These are phyloP conservation scores for Drosophila prostipennis DNA, from an alignment of 2,888 invertebrate genomes.

Conservation along the genomic window DNA sequence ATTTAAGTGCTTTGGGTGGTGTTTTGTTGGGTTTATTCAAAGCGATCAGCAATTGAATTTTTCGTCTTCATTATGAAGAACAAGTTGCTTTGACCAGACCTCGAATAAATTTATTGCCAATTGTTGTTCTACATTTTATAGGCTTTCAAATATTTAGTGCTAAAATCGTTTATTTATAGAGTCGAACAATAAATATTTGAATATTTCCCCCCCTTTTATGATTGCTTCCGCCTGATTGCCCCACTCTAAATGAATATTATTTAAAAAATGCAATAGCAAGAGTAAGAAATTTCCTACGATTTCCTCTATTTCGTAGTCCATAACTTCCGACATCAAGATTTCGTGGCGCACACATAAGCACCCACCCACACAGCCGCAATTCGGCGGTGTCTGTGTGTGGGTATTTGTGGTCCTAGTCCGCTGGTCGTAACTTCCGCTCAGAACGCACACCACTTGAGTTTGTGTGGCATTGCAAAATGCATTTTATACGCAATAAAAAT, in stretches of 20 bases:
- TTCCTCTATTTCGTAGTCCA: conserved; percentile 29
- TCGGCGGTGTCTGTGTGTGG: conserved; percentile 4
- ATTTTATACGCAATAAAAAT: conserved; percentile 79
- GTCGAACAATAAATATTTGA: not conserved
- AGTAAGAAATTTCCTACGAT: conserved; percentile 31
- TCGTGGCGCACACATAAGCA: conserved; percentile 34
- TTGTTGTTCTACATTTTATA: too few relatives aligned
- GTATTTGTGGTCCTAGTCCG: conserved; percentile 40
- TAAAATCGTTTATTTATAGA: not conserved
- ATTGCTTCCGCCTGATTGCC: conserved; percentile 18
- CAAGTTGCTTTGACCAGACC: too few relatives aligned
- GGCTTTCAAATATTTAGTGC: not conserved
- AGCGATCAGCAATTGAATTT: not conserved
- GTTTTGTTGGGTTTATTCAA: conserved; percentile 1
- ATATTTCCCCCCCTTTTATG: not conserved
- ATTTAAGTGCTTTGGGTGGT: conserved; percentile 9
- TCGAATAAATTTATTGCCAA: too few relatives aligned
- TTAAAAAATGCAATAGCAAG: conserved; percentile 17
- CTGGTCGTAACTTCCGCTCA: conserved; percentile 74
- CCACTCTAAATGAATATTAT: conserved; percentile 16
- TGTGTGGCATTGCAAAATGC: conserved; percentile 78
- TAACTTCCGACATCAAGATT: conserved; percentile 46
- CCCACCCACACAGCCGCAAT: conserved; percentile 20
- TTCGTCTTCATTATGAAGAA: too few relatives aligned
- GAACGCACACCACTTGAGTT: conserved; percentile 70